phyloP scores from a whole-genome alignment of 64 coral and sea anemone genomes.

The Pocillopora damicornis region DNA sequence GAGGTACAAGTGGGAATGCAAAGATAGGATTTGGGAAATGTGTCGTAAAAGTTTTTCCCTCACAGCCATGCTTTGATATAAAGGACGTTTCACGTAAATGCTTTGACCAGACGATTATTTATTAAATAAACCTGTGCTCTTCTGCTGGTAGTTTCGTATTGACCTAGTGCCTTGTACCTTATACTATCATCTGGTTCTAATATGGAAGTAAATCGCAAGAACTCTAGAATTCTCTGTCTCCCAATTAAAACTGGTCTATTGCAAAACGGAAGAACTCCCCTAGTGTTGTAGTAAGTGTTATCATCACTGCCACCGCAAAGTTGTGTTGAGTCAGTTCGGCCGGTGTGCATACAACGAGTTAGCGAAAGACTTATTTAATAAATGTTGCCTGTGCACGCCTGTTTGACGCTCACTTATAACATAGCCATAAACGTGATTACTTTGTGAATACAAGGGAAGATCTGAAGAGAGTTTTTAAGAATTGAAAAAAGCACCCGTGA shows the following conservation, averaged over 20 bases:
- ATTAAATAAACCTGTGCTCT: background rate
- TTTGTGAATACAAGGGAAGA: background rate
- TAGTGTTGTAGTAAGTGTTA: conserved; percentile 30
- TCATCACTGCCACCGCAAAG: conserved; percentile 13
- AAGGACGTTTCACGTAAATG: background rate
- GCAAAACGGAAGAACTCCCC: conserved; percentile 34
- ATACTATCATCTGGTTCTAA: conserved; percentile 29
- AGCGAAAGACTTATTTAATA: background rate
- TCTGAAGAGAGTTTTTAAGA: background rate
- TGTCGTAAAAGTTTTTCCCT: background rate
- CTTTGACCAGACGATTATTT: background rate
- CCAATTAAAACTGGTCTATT: background rate
- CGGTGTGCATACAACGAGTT: background rate
- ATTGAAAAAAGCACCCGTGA: background rate
- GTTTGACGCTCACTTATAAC: background rate
- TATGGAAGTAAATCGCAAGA: conserved; percentile 18
- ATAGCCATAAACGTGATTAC: background rate
- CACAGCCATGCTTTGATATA: background rate
- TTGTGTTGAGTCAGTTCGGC: background rate
- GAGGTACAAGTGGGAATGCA: background rate
- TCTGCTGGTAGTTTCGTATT: background rate
- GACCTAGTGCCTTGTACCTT: background rate
- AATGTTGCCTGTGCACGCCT: background rate
- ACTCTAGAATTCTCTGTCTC: conserved; percentile 9
- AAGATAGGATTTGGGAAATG: background rate